These are phyloP conservation scores for Sphaerodactylus townsendi DNA, from an alignment of 2,113 vertebrate genomes.

Conservation along the genomic window DNA sequence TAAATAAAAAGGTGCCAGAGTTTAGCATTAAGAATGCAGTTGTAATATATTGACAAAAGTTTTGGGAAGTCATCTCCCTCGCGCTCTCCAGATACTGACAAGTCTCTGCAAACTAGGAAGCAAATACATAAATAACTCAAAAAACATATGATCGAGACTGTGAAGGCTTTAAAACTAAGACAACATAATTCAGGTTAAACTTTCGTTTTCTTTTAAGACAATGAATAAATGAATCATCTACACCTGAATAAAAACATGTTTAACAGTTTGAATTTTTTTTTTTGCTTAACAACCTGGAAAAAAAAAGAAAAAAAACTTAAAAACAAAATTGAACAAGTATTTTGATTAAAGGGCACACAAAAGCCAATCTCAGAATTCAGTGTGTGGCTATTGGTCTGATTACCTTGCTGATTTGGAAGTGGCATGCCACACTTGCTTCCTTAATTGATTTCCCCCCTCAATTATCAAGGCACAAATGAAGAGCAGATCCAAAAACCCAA, in stretches of 20 bases:
- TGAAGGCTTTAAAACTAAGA: slow-evolving; percentile 76
- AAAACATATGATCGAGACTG: slow-evolving; percentile 68
- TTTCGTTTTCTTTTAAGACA: slow-evolving; percentile 67
- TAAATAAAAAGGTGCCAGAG: slow-evolving; percentile 95
- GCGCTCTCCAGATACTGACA: slow-evolving; percentile 73
- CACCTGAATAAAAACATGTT: slow-evolving; percentile 80
- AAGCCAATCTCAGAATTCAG: neutral
- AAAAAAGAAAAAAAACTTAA: slow-evolving; percentile 66
- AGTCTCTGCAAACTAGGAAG: slow-evolving; percentile 77
- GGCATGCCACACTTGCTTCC: too few relatives aligned
- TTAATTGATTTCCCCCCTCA: too few relatives aligned
- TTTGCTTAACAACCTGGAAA: slow-evolving; percentile 81
- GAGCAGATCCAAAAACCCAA: too few relatives aligned
- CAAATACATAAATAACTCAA: slow-evolving; percentile 79
- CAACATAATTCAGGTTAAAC: slow-evolving; percentile 75
- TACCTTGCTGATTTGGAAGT: too few relatives aligned
- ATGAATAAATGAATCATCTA: slow-evolving; percentile 84
- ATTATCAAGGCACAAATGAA: too few relatives aligned
- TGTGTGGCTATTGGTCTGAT: too few relatives aligned
- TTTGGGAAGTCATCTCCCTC: slow-evolving; percentile 66
- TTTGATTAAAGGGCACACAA: slow-evolving; percentile 68
- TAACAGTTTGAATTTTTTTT: slow-evolving; percentile 74
- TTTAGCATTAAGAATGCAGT: slow-evolving; percentile 80
- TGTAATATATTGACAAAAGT: slow-evolving; percentile 66
- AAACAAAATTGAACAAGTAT: slow-evolving; percentile 68